Evolutionary conservation across 1,140 invertebrate species (phyloP).

Genomic region (Caenorhabditis briggsae): DNA sequence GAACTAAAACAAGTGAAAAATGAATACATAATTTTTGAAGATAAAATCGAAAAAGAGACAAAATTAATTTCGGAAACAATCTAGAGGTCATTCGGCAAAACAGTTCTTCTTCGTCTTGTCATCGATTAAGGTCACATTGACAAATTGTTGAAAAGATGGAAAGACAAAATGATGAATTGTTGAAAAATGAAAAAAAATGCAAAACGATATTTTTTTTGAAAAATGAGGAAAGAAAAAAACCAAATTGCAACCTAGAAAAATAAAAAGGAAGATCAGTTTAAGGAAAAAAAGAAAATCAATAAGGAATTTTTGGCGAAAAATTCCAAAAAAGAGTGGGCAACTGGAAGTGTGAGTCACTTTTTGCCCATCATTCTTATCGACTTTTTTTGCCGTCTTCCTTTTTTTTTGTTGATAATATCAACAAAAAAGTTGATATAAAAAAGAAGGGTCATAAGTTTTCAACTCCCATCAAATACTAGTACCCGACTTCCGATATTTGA

Average conservation of each 20-base stretch:
- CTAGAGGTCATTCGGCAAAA: not conserved
- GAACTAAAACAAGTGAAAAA: no score
- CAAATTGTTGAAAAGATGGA: not conserved
- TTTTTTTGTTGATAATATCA: not conserved
- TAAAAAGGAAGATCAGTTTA: not conserved
- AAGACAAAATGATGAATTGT: not conserved
- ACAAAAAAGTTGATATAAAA: not conserved
- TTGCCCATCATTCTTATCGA: no score
- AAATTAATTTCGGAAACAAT: not conserved
- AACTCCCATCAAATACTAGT: not conserved
- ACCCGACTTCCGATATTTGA: not conserved
- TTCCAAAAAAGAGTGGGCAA: not conserved
- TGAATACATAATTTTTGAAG: not conserved
- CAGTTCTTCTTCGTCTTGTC: not conserved
- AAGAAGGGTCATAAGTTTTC: not conserved
- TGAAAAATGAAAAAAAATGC: not conserved
- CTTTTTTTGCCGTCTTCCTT: not conserved
- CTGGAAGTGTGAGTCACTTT: not conserved
- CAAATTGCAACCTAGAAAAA: not conserved
- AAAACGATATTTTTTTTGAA: no score
- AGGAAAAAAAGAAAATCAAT: constrained; percentile 3
- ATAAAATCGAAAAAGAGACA: not conserved
- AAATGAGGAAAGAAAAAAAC: not conserved
- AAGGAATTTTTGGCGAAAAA: not conserved
- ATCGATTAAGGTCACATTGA: constrained; percentile 52